phyloP scores from a whole-genome alignment of 2,797 vertebrate species.

The Prunella strophiata region DNA sequence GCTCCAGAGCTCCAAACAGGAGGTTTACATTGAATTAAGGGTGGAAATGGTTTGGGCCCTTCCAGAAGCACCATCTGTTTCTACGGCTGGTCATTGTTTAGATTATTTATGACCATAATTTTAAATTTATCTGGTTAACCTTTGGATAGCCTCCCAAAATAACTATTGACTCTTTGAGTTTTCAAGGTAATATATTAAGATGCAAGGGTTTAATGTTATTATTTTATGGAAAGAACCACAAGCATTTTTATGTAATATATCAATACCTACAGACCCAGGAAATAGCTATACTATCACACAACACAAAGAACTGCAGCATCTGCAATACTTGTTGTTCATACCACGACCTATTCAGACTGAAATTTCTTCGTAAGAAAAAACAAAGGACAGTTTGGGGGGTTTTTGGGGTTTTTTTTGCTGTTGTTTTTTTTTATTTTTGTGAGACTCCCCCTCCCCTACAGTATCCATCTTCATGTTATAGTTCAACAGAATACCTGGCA shows the following conservation, averaged over 20 bases:
- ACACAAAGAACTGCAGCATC: constrained; percentile 4
- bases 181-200: constrained; percentile 68
- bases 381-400: background rate
- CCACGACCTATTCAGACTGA: constrained; percentile 13
- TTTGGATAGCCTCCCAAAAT: constrained; percentile 77
- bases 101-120: constrained; percentile 77
- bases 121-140: constrained; percentile 79
- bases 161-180: constrained; percentile 70
- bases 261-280: constrained; percentile 26
- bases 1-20: constrained; percentile 49
- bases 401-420: background rate
- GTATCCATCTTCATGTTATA: background rate
- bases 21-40: constrained; percentile 70
- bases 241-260: constrained; percentile 50
- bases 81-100: constrained; percentile 69
- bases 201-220: constrained; percentile 46
- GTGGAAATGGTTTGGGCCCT: constrained; percentile 69
- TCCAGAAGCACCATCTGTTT: constrained; percentile 80
- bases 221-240: constrained; percentile 43
- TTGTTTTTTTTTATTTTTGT: background rate
- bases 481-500: background rate
- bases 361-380: constrained; percentile 5
- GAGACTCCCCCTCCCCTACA: background rate
- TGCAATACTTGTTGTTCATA: background rate
- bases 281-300: background rate